Evolutionary conservation across 2,113 vertebrate species (phyloP).

Genomic region (Leucopternis melanops): DNA sequence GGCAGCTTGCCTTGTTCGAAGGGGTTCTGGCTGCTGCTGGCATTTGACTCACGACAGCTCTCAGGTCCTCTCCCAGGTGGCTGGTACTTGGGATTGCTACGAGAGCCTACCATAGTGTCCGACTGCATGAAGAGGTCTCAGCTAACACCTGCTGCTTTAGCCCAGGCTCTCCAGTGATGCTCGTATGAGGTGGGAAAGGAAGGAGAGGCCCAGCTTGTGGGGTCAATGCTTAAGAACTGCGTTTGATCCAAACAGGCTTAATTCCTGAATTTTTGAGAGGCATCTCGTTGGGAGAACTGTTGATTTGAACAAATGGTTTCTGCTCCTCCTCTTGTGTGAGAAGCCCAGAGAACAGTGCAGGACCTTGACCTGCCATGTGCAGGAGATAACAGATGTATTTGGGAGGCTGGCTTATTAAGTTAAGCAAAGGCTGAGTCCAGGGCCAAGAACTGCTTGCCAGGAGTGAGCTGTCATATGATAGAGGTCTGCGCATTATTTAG

Average conservation of each 20-base stretch:
- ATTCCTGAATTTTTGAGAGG: background rate
- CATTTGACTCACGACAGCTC: background rate
- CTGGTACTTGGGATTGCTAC: background rate
- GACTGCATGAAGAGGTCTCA: background rate
- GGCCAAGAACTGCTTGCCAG: background rate
- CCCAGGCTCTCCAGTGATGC: background rate
- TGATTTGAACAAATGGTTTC: background rate
- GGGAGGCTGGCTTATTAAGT: background rate
- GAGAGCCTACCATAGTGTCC: rapidly evolving
- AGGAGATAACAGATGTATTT: background rate
- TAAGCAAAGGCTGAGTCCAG: background rate
- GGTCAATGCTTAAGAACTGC: background rate
- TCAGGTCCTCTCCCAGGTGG: background rate
- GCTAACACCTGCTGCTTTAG: background rate
- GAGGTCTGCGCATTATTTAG: background rate
- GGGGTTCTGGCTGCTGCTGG: background rate
- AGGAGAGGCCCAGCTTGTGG: background rate
- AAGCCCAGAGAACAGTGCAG: background rate
- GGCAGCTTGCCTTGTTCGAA: background rate
- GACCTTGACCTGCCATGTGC: background rate
- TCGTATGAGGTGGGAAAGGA: background rate
- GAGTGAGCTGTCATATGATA: background rate
- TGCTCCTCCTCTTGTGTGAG: background rate
- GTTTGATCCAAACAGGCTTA: background rate
- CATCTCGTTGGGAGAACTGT: background rate